Evolutionary conservation across 2,888 invertebrate genomes (phyloP).

Genomic region (Plemyria rubiginata): DNA sequence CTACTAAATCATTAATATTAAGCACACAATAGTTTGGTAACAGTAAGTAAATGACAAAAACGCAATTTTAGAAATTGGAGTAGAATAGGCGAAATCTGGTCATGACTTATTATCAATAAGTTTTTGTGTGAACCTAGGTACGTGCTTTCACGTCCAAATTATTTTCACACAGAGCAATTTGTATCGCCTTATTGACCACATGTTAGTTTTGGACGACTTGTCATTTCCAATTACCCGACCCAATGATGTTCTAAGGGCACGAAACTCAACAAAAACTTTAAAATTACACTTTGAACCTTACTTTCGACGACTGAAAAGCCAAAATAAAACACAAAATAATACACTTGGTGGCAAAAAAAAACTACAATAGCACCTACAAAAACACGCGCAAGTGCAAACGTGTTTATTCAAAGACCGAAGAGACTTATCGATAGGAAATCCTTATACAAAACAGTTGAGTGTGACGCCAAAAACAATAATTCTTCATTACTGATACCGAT

Average conservation of each 20-base stretch:
- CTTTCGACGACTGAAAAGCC: constrained; percentile 19
- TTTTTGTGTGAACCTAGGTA: constrained; percentile 4
- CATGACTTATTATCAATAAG: background rate
- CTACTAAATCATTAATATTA: no score
- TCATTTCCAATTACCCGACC: constrained; percentile 44
- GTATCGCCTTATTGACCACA: constrained; percentile 36
- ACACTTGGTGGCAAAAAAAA: constrained; percentile 50
- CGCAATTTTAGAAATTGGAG: no score
- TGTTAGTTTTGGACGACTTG: constrained; percentile 34
- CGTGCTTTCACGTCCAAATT: constrained; percentile 21
- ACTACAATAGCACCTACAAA: constrained; percentile 55
- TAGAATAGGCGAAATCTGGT: no score
- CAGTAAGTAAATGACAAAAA: no score
- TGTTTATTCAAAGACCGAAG: constrained; percentile 69
- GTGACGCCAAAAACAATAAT: constrained; percentile 82
- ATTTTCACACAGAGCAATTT: constrained; percentile 31
- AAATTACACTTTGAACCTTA: constrained; percentile 21
- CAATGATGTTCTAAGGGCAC: constrained; percentile 38
- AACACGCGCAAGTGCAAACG: constrained; percentile 71
- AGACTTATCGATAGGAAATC: constrained; percentile 79
- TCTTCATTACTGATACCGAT: constrained; percentile 71
- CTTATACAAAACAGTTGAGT: constrained; percentile 76
- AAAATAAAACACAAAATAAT: constrained; percentile 34
- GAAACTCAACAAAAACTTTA: constrained; percentile 29
- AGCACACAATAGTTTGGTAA: no score